These are phyloP conservation scores for Orchesella cincta DNA, from an alignment of 1,140 invertebrate genomes.

Conservation along the genomic window DNA sequence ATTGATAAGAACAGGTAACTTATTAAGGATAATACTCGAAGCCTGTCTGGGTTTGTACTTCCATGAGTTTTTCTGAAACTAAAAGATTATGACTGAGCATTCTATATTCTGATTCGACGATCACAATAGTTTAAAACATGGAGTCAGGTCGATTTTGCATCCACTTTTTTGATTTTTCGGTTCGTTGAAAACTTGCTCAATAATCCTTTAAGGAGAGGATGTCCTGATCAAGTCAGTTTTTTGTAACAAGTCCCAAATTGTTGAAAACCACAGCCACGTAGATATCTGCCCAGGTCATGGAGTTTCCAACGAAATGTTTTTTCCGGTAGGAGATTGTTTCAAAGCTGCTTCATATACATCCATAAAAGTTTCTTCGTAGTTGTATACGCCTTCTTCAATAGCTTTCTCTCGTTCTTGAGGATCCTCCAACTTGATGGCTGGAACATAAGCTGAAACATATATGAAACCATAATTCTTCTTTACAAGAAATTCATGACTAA, in stretches of 20 bases:
- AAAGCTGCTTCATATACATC: neutral
- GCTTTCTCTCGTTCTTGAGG: neutral
- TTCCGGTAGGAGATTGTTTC: neutral
- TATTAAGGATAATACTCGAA: too few relatives aligned
- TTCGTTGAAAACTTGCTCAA: neutral
- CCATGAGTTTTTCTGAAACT: too few relatives aligned
- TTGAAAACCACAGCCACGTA: neutral
- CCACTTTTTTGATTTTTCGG: conserved; percentile 9
- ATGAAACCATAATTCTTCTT: too few relatives aligned
- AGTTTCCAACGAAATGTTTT: neutral
- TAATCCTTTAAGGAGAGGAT: neutral
- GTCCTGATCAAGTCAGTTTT: neutral
- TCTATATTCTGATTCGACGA: too few relatives aligned
- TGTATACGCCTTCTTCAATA: neutral
- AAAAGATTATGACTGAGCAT: too few relatives aligned
- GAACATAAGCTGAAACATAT: too few relatives aligned
- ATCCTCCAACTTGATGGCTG: neutral
- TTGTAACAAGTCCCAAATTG: neutral
- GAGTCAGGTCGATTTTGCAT: conserved; percentile 7
- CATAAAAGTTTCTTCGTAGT: neutral
- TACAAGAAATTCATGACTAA: too few relatives aligned
- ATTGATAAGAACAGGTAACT: too few relatives aligned
- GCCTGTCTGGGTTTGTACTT: too few relatives aligned
- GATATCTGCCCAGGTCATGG: conserved; percentile 21
- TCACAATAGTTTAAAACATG: conserved; percentile 24